Base-by-base conservation (phyloP, 2,888 invertebrate genomes). In the Caenorhabditis sp. region DNA sequence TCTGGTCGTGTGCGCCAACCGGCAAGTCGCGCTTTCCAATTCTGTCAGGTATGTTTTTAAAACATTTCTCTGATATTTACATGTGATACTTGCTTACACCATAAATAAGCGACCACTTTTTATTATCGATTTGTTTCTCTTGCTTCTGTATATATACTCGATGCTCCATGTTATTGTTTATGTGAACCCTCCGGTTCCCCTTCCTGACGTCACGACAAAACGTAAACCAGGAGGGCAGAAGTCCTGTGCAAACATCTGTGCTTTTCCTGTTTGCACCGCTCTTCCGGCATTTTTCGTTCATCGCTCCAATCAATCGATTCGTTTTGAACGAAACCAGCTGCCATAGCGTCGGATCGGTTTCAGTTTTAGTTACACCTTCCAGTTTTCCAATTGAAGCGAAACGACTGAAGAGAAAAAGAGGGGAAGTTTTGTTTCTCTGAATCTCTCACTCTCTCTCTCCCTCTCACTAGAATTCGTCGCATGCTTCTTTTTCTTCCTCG, bases 231-330 rank as follows among this genome's bases (percentile, higher is more conserved):
- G 35, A 24, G 70, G 59, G 70, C 70, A 72, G 70, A 72, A 44
- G 58, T 28, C 51, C 74, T 61, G 73, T 74, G 76, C 76, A 76
- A 76, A 76, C 64, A 76, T 6, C 38, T 49, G n/a, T n/a, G 58
- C 49, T 76, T 68, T 44, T 19, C 68, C 58, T 76, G 66, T 76
- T 76, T 76, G 68, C 68, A 44, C 64, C 56, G 47, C 58, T 56
- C 74, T 54, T 51, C 63, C 38, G 38, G 51, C 47, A 14, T 63
- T 10, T 47, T n/a, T n/a, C n/a, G 22, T 49, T 38, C 19, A 54
- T 38, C 22, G 2, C 24, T 2, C n/a, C n/a, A n/a, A 38, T 56
- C 69, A 10, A n/a, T 31, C 16, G 31, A 28, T 28, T 68, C 26
- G 10, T 49, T 14, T 14, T 49, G 10, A 14, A 44, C 26, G 47